Evolutionary conservation across 2,113 vertebrate genomes (phyloP).

Genomic region (Puntigrus tetrazona): DNA sequence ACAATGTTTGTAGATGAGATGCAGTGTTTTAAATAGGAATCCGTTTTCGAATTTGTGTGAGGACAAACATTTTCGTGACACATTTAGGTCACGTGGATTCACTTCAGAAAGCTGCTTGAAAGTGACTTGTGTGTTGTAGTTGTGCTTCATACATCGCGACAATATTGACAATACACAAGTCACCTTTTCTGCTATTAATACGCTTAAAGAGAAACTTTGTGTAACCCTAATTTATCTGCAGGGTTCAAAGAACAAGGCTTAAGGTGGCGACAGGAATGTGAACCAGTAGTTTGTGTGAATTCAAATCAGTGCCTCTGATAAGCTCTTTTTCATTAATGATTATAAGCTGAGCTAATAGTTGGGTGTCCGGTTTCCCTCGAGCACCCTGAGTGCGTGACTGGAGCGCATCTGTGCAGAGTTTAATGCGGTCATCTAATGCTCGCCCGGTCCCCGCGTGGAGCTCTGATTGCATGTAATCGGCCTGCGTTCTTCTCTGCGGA

Average conservation of each 20-base stretch:
- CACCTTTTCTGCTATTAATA: neutral
- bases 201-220: neutral
- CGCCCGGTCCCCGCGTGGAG: neutral
- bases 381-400: neutral
- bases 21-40: neutral
- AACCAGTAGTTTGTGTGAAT: slow-evolving; percentile 14
- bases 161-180: too few species aligned
- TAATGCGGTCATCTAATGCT: slow-evolving; percentile 9
- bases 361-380: slow-evolving; percentile 21
- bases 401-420: slow-evolving; percentile 24
- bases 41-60: neutral
- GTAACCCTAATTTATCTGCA: neutral
- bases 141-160: neutral
- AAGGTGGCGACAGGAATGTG: neutral
- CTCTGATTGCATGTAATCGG: slow-evolving; percentile 38
- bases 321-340: slow-evolving; percentile 10
- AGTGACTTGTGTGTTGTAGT: neutral
- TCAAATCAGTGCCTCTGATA: neutral
- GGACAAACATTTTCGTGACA: neutral
- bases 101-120: neutral
- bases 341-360: neutral
- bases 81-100: neutral
- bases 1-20: neutral
- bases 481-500: slow-evolving; percentile 14
- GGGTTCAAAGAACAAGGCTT: neutral